Evolutionary conservation across 2,888 invertebrate species (phyloP).

Genomic region (Dynastes tityus): DNA sequence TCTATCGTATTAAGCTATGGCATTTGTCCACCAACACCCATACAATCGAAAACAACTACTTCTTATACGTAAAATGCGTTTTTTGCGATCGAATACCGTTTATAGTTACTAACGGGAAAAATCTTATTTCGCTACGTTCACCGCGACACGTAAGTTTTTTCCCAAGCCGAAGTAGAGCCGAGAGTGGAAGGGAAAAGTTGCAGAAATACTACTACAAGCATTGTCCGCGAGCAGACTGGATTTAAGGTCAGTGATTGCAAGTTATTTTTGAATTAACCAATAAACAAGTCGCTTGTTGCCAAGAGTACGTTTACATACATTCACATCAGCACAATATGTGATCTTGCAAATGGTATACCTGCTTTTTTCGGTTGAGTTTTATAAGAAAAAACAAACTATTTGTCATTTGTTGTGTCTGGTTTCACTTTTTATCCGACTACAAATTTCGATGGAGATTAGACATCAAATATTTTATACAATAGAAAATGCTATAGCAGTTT

Average conservation of each 20-base stretch:
- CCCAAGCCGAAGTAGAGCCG: conserved; percentile 16
- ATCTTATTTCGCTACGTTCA: conserved; percentile 23
- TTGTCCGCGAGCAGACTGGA: conserved; percentile 38
- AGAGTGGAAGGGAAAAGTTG: conserved; percentile 35
- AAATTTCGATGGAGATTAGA: neutral
- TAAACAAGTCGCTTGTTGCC: conserved; percentile 47
- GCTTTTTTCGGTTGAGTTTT: conserved; percentile 19
- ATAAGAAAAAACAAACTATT: neutral
- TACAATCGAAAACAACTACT: neutral
- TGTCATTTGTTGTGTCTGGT: neutral
- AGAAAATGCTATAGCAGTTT: too few species aligned
- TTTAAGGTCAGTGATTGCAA: conserved; percentile 50
- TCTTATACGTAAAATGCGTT: conserved; percentile 26
- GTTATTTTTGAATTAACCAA: conserved; percentile 48
- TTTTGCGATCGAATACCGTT: conserved; percentile 18
- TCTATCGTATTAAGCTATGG: too few species aligned
- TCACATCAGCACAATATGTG: conserved; percentile 18
- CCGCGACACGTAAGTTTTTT: conserved; percentile 34
- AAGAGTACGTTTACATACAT: conserved; percentile 36
- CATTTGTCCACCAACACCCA: too few species aligned
- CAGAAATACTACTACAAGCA: conserved; percentile 36
- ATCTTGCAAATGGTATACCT: conserved; percentile 7
- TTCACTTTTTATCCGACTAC: neutral
- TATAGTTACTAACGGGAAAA: conserved; percentile 34
- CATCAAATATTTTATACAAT: too few species aligned